A percentile compares a stretch with the other conserved stretches of the same genome.
Evolutionary conservation across 1,140 invertebrate genomes (phyloP).

Genomic region (Protaetia brevitarsis): DNA sequence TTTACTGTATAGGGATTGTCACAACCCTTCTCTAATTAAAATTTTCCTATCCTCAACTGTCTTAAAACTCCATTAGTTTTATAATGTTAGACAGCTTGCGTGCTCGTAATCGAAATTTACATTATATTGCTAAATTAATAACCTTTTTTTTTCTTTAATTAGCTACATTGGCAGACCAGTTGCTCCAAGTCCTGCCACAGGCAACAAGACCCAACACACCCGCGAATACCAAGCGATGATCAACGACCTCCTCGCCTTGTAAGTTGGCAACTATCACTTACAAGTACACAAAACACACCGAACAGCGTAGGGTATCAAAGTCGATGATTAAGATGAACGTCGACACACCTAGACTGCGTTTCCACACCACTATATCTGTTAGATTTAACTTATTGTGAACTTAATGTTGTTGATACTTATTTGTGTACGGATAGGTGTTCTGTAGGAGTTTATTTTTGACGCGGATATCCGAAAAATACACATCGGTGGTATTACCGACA

Average conservation of each 20-base stretch:
- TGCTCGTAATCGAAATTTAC: conserved; percentile 15
- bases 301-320: neutral
- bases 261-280: neutral
- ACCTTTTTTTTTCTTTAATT: conserved; percentile 32
- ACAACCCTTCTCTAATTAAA: too few species aligned
- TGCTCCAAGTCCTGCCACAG: conserved; percentile 92
- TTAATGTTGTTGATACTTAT: neutral
- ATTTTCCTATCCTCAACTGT: too few species aligned
- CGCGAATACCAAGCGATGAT: conserved; percentile 24
- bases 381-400: conserved; percentile 1
- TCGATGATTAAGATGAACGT: neutral
- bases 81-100: too few species aligned
- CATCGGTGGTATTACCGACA: too few species aligned
- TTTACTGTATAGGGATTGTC: too few species aligned
- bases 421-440: too few species aligned
- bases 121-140: conserved; percentile 21
- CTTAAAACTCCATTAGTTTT: too few species aligned
- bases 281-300: neutral
- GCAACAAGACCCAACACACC: conserved; percentile 88
- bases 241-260: neutral
- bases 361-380: neutral
- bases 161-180: conserved; percentile 89
- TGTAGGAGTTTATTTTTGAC: too few species aligned
- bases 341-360: neutral
- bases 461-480: too few species aligned